These are phyloP conservation scores for Macroteleia sp. DNA, from an alignment of 2,888 invertebrate genomes.

Conservation along the genomic window DNA sequence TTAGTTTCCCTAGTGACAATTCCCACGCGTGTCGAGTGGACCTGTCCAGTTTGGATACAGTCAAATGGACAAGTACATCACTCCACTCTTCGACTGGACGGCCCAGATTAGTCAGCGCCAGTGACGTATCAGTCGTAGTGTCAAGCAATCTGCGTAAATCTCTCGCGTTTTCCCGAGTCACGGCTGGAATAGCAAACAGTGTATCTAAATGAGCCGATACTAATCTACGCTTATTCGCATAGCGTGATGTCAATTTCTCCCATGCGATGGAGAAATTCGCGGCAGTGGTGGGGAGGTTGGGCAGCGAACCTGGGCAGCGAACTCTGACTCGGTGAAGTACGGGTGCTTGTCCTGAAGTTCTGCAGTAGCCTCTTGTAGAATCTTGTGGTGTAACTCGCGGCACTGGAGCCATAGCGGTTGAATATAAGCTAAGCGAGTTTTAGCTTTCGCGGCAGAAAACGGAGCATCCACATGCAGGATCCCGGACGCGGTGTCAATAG, in stretches of 20 bases:
- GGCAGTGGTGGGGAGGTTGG: neutral
- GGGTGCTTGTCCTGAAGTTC: neutral
- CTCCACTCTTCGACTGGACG: neutral
- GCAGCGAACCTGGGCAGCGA: too few relatives aligned
- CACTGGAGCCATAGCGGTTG: neutral
- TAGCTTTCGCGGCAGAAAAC: neutral
- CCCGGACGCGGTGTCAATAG: neutral
- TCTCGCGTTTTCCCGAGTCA: neutral
- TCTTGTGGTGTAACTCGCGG: neutral
- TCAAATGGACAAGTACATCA: neutral
- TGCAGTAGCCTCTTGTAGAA: neutral
- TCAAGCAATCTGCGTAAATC: neutral
- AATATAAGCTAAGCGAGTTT: neutral
- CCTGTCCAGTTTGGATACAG: constrained; percentile 1
- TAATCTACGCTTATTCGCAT: neutral
- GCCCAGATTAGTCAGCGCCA: neutral
- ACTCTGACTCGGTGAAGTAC: neutral
- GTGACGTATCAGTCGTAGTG: neutral
- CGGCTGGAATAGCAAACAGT: neutral
- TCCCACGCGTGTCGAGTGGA: neutral
- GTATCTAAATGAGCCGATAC: neutral
- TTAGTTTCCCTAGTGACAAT: neutral
- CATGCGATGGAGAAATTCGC: neutral
- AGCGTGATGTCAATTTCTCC: neutral
- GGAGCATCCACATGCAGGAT: neutral